Percentiles rank a stretch among this genome's conserved stretches.
Evolutionary conservation across 2,888 invertebrate species (phyloP).

Genomic region (Mechanitis messenoides): DNA sequence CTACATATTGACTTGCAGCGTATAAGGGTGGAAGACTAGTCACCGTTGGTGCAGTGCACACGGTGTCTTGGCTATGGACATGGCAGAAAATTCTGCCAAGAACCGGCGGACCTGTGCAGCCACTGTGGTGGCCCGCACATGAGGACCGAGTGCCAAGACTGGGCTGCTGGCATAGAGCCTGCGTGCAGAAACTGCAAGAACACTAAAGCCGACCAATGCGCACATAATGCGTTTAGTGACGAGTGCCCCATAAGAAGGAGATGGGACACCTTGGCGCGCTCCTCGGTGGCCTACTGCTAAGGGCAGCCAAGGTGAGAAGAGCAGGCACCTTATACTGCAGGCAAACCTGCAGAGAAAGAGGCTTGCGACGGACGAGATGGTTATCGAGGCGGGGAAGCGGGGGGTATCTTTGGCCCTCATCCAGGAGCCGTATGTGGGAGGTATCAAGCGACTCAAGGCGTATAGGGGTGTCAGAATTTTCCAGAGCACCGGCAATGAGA

Average conservation of each 20-base stretch:
- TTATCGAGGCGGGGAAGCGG: constrained; percentile 20
- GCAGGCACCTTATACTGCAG: constrained; percentile 21
- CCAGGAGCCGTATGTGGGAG: constrained; percentile 37
- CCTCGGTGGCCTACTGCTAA: constrained; percentile 23
- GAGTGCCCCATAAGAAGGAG: constrained; percentile 20
- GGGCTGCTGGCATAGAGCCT: constrained; percentile 1
- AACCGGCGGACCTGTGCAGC: constrained; percentile 24
- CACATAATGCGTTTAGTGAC: constrained; percentile 17
- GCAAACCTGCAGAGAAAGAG: constrained; percentile 31
- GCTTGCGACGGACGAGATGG: constrained; percentile 30
- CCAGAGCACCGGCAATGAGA: constrained; percentile 32
- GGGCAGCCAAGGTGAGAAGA: constrained; percentile 5
- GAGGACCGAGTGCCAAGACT: constrained; percentile 1
- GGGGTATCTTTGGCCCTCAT: constrained; percentile 25
- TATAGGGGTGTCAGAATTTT: constrained; percentile 26
- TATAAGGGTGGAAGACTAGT: neutral
- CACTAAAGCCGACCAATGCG: neutral
- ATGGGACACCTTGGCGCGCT: constrained; percentile 33
- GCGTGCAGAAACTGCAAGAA: constrained; percentile 21
- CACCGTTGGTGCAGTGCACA: constrained; percentile 8
- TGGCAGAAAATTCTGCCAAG: constrained; percentile 7
- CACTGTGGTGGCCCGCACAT: constrained; percentile 29
- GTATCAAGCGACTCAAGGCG: constrained; percentile 21
- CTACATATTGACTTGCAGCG: neutral
- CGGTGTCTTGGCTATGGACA: constrained; percentile 7